phyloP scores from a whole-genome alignment of 2,888 invertebrate genomes.

The Zaprionus obscuricornis region DNA sequence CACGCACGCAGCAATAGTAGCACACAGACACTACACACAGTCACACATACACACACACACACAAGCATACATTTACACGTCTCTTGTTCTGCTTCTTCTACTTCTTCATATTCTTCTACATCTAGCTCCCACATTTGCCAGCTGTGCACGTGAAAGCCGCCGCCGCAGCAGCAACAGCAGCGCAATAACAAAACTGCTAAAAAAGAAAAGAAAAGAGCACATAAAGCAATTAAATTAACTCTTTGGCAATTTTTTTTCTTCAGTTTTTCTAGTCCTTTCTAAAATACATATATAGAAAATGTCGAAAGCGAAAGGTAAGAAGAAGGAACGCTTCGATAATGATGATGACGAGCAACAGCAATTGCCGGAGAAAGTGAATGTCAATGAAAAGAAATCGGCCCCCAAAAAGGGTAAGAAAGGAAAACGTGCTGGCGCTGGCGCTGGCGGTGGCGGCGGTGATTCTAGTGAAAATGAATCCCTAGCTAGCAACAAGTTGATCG shows the following conservation, averaged over 20 bases:
- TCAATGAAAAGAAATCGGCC: slow-evolving; percentile 56
- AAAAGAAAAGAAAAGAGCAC: not conserved
- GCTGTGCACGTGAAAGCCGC: slow-evolving; percentile 72
- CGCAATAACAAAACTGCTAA: slow-evolving; percentile 22
- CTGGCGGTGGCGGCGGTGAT: slow-evolving; percentile 83
- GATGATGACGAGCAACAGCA: slow-evolving; percentile 64
- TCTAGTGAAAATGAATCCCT: slow-evolving; percentile 85
- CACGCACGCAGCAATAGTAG: not conserved
- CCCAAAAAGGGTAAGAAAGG: slow-evolving; percentile 75
- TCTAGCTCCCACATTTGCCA: slow-evolving; percentile 54
- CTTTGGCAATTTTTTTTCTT: too few relatives aligned
- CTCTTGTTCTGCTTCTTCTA: slow-evolving; percentile 14
- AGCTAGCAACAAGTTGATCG: slow-evolving; percentile 58
- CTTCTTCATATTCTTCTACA: slow-evolving; percentile 20
- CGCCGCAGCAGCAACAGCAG: slow-evolving; percentile 14
- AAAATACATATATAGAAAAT: slow-evolving; percentile 27
- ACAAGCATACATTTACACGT: too few relatives aligned
- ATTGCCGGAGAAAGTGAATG: slow-evolving; percentile 43
- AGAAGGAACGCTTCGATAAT: slow-evolving; percentile 77
- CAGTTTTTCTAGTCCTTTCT: not conserved
- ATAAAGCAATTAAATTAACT: too few relatives aligned
- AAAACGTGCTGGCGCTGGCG: slow-evolving; percentile 81
- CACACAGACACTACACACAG: not conserved
- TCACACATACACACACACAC: too few relatives aligned
- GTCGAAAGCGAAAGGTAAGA: slow-evolving; percentile 76